Percentiles rank a stretch among this genome's conserved stretches.
These are phyloP conservation scores for Drosophila recens DNA, from an alignment of 2,888 invertebrate species.

Conservation along the genomic window DNA sequence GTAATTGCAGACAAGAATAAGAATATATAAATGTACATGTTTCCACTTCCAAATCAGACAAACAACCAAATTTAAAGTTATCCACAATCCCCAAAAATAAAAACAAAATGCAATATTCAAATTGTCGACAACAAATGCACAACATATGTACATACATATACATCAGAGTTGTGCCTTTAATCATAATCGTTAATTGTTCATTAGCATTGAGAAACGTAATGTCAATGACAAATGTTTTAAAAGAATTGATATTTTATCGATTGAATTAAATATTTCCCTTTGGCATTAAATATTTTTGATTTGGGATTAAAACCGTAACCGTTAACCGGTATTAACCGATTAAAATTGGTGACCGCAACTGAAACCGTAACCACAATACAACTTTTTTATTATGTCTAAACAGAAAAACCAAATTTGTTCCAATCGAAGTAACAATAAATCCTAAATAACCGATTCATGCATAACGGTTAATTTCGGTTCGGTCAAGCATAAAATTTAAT, in stretches of 20 bases:
- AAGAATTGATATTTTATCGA: neutral
- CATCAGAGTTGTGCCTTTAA: neutral
- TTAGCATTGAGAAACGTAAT: neutral
- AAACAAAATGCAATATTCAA: neutral
- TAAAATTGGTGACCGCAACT: too few relatives aligned
- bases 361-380: too few relatives aligned
- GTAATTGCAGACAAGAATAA: constrained; percentile 25
- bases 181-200: neutral
- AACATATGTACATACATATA: neutral
- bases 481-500: too few relatives aligned
- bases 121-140: constrained; percentile 2
- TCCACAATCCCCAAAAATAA: neutral
- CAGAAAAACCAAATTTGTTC: too few relatives aligned
- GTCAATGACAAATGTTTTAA: neutral
- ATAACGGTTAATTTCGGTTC: too few relatives aligned
- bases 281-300: neutral
- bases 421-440: too few relatives aligned
- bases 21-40: constrained; percentile 1
- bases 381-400: too few relatives aligned
- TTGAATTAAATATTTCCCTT: neutral
- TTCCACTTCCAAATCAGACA: neutral
- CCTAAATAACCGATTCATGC: too few relatives aligned
- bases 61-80: neutral
- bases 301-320: neutral
- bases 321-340: neutral